These are phyloP conservation scores for Caenorhabditis afra DNA, from an alignment of 2,888 invertebrate genomes.

Conservation along the genomic window DNA sequence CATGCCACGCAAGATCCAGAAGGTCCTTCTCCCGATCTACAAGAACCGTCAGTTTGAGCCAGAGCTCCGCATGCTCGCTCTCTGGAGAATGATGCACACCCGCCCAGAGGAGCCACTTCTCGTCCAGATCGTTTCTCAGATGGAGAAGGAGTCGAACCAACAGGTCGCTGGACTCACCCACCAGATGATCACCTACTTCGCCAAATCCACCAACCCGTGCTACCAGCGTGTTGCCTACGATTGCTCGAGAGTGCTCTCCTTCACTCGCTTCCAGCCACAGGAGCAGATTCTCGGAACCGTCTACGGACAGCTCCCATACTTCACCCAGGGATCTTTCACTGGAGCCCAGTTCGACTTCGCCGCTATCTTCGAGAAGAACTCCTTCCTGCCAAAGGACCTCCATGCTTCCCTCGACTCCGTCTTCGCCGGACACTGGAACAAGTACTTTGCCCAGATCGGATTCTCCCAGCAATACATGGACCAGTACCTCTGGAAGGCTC, in stretches of 20 bases:
- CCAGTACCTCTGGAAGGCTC: constrained; percentile 54
- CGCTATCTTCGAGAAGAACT: constrained; percentile 70
- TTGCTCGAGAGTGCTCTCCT: constrained; percentile 52
- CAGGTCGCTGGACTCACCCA: constrained; percentile 73
- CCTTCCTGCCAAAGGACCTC: constrained; percentile 68
- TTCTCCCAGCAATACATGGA: constrained; percentile 73
- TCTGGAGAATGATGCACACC: constrained; percentile 72
- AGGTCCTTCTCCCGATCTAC: constrained; percentile 71
- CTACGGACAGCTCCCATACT: constrained; percentile 67
- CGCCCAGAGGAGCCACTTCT: constrained; percentile 69
- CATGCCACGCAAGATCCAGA: constrained; percentile 66
- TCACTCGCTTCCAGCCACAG: constrained; percentile 64
- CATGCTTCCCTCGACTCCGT: constrained; percentile 69
- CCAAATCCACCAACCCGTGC: constrained; percentile 70
- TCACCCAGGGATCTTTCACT: constrained; percentile 62
- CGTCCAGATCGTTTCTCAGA: constrained; percentile 69
- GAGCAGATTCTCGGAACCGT: constrained; percentile 46
- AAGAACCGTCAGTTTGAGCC: constrained; percentile 69
- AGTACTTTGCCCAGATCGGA: constrained; percentile 65
- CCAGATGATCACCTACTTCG: constrained; percentile 64
- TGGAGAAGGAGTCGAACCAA: constrained; percentile 71
- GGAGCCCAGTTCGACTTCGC: constrained; percentile 69
- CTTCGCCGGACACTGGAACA: constrained; percentile 73
- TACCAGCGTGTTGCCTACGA: constrained; percentile 65
- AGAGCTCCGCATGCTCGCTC: constrained; percentile 73